Conservation (phyloP, 2,113 vertebrate genomes). For the Phalacrocorax aristotelis region DNA sequence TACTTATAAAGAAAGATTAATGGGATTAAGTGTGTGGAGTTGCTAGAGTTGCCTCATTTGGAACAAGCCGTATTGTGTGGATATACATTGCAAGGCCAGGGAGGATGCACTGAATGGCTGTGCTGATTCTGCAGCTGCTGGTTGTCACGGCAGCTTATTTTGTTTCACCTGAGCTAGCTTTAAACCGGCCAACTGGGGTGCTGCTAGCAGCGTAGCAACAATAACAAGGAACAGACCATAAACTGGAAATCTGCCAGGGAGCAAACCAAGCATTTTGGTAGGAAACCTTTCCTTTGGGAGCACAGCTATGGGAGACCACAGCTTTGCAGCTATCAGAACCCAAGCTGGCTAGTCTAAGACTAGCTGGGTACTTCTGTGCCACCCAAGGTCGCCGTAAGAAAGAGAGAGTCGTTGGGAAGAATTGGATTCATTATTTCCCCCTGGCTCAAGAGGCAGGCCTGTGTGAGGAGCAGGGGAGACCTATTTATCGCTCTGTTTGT, state of each 20-base stretch:
- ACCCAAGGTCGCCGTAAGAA: not conserved
- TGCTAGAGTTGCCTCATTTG: not conserved
- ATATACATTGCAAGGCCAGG: not conserved
- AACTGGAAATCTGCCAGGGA: not conserved
- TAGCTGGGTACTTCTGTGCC: not conserved
- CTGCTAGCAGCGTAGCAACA: not conserved
- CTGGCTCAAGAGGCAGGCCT: not conserved
- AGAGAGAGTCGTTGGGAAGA: not conserved
- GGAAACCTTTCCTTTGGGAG: not conserved
- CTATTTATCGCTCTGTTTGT: not conserved
- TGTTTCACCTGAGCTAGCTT: not conserved
- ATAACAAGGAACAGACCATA: not conserved
- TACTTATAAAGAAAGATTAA: not conserved
- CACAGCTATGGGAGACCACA: not conserved
- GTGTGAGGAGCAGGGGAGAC: not conserved
- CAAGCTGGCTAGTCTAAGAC: not conserved
- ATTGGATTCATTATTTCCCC: not conserved
- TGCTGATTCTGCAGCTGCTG: not conserved
- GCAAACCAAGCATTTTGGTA: not conserved
- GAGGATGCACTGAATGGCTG: fast-evolving
- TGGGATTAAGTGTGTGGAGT: not conserved
- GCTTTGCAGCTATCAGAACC: not conserved
- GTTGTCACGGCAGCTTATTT: not conserved
- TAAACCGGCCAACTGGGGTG: not conserved
- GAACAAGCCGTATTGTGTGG: not conserved